Evolutionary conservation across 2,888 invertebrate genomes (phyloP).

Genomic region (Leucophenga montana): DNA sequence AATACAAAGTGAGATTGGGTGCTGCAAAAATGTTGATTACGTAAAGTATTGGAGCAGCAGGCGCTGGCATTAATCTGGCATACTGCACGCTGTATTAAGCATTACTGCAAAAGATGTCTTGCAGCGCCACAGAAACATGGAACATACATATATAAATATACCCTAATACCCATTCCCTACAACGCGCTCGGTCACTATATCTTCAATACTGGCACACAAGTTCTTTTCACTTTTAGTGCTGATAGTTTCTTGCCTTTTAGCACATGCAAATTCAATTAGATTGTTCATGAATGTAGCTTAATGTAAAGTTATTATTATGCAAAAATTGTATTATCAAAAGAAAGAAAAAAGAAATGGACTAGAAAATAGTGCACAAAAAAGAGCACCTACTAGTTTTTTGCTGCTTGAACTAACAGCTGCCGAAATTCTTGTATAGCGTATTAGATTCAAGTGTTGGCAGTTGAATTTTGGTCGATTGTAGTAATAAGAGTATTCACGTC

Average conservation of each 20-base stretch:
- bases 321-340: slow-evolving; percentile 17
- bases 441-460: too few species aligned
- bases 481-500: too few species aligned
- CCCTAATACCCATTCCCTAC: too few species aligned
- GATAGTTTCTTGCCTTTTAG: slow-evolving; percentile 23
- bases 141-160: too few species aligned
- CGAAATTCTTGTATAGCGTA: too few species aligned
- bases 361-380: background rate
- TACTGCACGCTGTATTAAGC: background rate
- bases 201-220: background rate
- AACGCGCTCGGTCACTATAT: too few species aligned
- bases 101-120: too few species aligned
- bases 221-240: background rate
- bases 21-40: background rate
- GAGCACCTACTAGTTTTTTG: too few species aligned
- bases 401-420: too few species aligned
- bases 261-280: slow-evolving; percentile 63
- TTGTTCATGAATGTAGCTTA: slow-evolving; percentile 28
- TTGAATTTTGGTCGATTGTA: too few species aligned
- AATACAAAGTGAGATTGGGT: too few species aligned
- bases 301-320: slow-evolving; percentile 26
- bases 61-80: background rate
- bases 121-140: too few species aligned
- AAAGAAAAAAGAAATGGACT: background rate
- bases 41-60: background rate